phyloP scores from a whole-genome alignment of 2,113 vertebrate species.

The Cebus imitator region DNA sequence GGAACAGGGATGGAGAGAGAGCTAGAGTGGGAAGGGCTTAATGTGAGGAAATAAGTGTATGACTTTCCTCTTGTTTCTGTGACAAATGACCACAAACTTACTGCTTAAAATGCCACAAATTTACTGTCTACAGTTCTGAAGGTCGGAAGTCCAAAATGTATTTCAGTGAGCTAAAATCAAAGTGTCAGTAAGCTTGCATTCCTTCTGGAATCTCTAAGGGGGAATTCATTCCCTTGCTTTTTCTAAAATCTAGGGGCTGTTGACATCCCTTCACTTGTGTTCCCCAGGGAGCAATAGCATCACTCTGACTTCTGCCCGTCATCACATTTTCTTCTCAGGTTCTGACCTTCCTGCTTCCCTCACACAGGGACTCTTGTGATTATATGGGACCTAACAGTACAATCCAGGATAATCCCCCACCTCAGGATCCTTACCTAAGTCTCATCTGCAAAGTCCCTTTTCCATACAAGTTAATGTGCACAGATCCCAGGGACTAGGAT shows the following conservation, averaged over 20 bases:
- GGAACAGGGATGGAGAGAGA: neutral
- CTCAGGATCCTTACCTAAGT: neutral
- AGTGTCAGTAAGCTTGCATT: neutral
- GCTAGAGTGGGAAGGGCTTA: neutral
- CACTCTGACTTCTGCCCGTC: neutral
- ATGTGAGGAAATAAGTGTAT: neutral
- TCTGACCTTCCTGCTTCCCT: neutral
- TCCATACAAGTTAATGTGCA: neutral
- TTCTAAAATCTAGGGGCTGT: neutral
- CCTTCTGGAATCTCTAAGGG: neutral
- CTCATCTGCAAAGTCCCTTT: neutral
- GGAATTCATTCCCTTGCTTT: neutral
- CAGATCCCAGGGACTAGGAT: too few relatives aligned
- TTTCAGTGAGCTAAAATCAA: neutral
- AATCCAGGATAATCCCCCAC: neutral
- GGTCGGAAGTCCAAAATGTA: neutral
- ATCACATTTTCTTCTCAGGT: neutral
- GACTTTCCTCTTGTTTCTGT: neutral
- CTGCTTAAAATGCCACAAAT: neutral
- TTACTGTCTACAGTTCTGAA: neutral
- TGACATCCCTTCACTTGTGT: neutral
- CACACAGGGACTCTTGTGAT: neutral
- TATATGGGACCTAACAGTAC: fast-evolving
- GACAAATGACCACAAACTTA: neutral
- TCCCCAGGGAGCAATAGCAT: neutral